A percentile compares a stretch with the other conserved stretches of the same genome.
These are phyloP conservation scores for Drosophila watanabei DNA, from an alignment of 1,140 invertebrate species.

Conservation along the genomic window DNA sequence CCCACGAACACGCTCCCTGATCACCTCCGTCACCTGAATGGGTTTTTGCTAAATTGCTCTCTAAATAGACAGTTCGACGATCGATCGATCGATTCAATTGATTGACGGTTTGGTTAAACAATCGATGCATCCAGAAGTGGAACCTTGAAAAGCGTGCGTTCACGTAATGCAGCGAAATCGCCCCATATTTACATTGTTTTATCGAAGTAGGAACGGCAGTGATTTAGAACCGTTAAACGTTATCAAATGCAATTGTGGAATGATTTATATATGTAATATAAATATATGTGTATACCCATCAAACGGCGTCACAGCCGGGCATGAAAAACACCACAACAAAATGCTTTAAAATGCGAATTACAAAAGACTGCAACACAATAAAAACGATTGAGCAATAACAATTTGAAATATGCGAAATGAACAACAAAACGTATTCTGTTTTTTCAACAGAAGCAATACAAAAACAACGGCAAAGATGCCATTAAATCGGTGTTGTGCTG, in stretches of 20 bases:
- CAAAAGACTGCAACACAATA: slow-evolving; percentile 13
- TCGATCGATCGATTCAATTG: slow-evolving; percentile 31
- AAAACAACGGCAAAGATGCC: slow-evolving; percentile 6
- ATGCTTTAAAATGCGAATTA: slow-evolving; percentile 41
- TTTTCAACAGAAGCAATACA: neutral
- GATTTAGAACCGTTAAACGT: slow-evolving; percentile 19
- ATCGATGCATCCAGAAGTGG: slow-evolving; percentile 37
- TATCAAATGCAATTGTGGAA: slow-evolving; percentile 39
- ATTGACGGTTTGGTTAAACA: slow-evolving; percentile 37
- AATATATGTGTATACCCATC: neutral
- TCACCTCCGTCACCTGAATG: slow-evolving; percentile 4
- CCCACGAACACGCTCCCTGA: neutral
- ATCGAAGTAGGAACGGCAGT: slow-evolving; percentile 42
- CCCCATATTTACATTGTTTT: slow-evolving; percentile 47
- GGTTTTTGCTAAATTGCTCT: slow-evolving; percentile 30
- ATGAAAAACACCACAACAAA: slow-evolving; percentile 34
- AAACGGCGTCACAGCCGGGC: slow-evolving; percentile 13
- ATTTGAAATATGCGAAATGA: slow-evolving; percentile 35
- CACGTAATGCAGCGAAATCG: slow-evolving; percentile 38
- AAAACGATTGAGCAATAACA: slow-evolving; percentile 30
- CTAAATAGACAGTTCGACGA: slow-evolving; percentile 48
- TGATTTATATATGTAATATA: slow-evolving; percentile 10
- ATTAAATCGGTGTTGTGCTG: slow-evolving; percentile 8
- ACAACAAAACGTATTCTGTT: slow-evolving; percentile 31
- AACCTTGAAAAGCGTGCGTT: slow-evolving; percentile 25